Base-by-base conservation (phyloP, 2,113 vertebrate species). In the Percina caprodes region DNA sequence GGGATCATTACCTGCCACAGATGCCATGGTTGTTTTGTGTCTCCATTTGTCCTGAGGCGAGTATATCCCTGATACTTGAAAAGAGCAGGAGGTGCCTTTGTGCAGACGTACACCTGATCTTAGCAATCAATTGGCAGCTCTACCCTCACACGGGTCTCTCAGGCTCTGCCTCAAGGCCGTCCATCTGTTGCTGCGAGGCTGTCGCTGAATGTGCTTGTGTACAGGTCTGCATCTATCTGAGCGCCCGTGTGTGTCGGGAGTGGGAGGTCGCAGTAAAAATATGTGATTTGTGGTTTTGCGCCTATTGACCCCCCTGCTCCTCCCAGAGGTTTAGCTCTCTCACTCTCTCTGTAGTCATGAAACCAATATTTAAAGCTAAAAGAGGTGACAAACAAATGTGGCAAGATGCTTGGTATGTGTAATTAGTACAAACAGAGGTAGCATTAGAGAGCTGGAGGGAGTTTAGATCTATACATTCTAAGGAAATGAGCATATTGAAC, bases 1-100 rank as follows among this genome's bases (percentile, higher is more conserved):
- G 83, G 90, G 89, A 91, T 92, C 91, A 91, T 90, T 93, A 92
- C 91, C 92, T 92, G 92, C 85, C 93, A 93, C 91, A 93, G 93
- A 93, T 93, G 93, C 91, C 92, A 66, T 80, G 75, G 87, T 90
- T 91, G 88, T 92, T 93, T 75, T 90, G 90, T 85, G 89, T 93
- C 86, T 84, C 65, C 76, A 18, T 87, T 91, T 90, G 88, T 89
- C 90, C 91, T n/a, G 79, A 83, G 92, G 92, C 91, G 49, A 78
- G 74, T 68, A 58, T 35, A 81, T 74, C 83, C 77, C 68, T 21
- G 48, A 59, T 67, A 74, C 89, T 88, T 90, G 86, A 92, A 93
- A 93, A 83, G 91, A 93, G 90, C 93, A 94, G 91, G 90, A 90
- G 91, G 93, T 82, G 85, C 89, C 85, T 92, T 94, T 93, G 93